Evolutionary conservation across 2,797 vertebrate species (phyloP), one percentile per base, ranked within the genome.

Genomic region (Gobio occitaniae): DNA sequence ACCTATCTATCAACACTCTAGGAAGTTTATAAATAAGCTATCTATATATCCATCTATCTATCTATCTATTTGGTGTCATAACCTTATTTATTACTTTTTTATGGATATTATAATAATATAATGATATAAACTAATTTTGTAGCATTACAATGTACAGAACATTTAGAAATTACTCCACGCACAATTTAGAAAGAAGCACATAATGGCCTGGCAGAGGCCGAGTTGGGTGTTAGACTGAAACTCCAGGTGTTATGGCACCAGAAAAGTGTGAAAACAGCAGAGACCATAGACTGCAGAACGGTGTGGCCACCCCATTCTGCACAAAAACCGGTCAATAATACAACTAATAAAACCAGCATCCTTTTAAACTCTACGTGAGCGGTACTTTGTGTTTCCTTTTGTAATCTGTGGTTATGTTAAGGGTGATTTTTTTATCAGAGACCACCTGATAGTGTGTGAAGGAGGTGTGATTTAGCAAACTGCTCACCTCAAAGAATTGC

Each of bases 371-470:
- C n/a, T 48, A 32, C 3, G 8, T 56, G n/a, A 54, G 59, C 10
- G 32, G 47, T 38, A 29, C 32, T 65, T 66, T 69, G 38, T 78
- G 63, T 68, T 78, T 84, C 48, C 52, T 59, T 68, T 84, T 69
- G 38, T 69, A 54, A 68, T 54, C 65, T 80, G 78, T 44, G 63
- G 48, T 36, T 56, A 84, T 13, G 25, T 66, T 80, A 12, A 75
- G 16, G 1, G 71, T 75, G 54, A 74, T 66, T 65, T 38, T 38
- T 38, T 76, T 69, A 50, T 47, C 75, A 21, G 83, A 71, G 84
- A 83, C 54, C 82, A 82, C 86, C 88, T 75, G 56, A 92, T 89
- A 90, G 86, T 83, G 70, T 44, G 65, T 52, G 65, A 41, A 65
- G 78, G 21, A 74, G 74, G 85, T 82, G 83, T 63, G 78, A 59